These are phyloP conservation scores for Coreius guichenoti DNA, from an alignment of 2,797 vertebrate genomes.

Conservation along the genomic window DNA sequence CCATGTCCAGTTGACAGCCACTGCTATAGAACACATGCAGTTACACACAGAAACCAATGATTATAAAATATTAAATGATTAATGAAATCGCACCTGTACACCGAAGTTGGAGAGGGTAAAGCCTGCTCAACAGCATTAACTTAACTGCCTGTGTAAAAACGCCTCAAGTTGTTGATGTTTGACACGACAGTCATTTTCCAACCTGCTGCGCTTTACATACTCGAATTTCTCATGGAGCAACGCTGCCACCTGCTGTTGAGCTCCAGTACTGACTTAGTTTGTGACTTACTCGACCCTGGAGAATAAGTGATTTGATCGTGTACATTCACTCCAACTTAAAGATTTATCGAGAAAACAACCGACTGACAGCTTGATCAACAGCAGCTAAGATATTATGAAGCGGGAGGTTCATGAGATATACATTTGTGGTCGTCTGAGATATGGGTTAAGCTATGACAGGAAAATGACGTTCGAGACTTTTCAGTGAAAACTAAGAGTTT, in stretches of 20 bases:
- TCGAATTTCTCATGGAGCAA: not conserved
- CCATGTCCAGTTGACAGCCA: too few species aligned
- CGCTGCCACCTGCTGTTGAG: constrained; percentile 28
- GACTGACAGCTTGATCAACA: not conserved
- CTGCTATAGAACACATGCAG: too few species aligned
- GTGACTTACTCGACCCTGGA: not conserved
- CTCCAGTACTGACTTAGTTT: not conserved
- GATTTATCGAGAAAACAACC: not conserved
- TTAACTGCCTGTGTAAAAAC: not conserved
- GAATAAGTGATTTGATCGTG: not conserved
- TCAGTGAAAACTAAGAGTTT: too few species aligned
- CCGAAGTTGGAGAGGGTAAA: too few species aligned
- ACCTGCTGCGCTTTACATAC: not conserved
- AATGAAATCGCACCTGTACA: too few species aligned
- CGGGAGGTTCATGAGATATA: not conserved
- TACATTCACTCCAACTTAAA: not conserved
- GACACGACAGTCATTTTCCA: not conserved
- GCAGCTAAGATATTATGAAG: not conserved
- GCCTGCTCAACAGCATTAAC: too few species aligned
- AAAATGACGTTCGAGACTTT: not conserved
- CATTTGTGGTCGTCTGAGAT: not conserved
- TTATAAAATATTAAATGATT: not conserved
- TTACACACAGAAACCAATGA: not conserved
- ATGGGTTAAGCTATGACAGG: not conserved
- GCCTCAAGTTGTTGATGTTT: not conserved